Conservation (phyloP, 2,888 invertebrate genomes). For the Merodon equestris region DNA sequence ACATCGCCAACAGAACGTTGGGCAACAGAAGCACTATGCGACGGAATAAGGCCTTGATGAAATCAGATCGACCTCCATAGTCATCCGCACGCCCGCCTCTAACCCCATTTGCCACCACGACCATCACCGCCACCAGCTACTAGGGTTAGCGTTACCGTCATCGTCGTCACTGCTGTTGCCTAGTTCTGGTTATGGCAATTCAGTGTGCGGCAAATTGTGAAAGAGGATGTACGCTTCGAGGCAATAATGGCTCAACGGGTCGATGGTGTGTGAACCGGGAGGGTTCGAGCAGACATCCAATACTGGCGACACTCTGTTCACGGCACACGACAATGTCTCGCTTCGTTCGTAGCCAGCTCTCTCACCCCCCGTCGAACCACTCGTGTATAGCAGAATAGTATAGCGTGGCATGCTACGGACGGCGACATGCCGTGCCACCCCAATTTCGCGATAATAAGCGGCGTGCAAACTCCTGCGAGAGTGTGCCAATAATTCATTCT, state of each 20-base stretch:
- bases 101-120: background rate
- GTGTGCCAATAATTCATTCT: conserved; percentile 68
- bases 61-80: conserved; percentile 55
- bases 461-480: conserved; percentile 61
- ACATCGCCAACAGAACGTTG: conserved; percentile 59
- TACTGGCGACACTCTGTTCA: conserved; percentile 61
- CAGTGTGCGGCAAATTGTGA: conserved; percentile 65
- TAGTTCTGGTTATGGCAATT: conserved; percentile 21
- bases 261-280: conserved; percentile 61
- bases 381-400: conserved; percentile 22
- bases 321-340: conserved; percentile 67
- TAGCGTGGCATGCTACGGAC: conserved; percentile 42
- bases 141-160: conserved; percentile 11
- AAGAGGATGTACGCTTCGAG: conserved; percentile 62
- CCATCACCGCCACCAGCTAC: conserved; percentile 27
- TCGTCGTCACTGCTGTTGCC: conserved; percentile 50
- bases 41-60: conserved; percentile 53
- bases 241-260: conserved; percentile 62
- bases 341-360: background rate
- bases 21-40: conserved; percentile 42
- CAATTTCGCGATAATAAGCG: conserved; percentile 67
- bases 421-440: conserved; percentile 65
- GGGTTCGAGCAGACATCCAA: conserved; percentile 57
- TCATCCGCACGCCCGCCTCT: too few relatives aligned
- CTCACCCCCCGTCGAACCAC: background rate